Base-by-base conservation (phyloP, 2,888 invertebrate genomes). In the Noctua janthe region DNA sequence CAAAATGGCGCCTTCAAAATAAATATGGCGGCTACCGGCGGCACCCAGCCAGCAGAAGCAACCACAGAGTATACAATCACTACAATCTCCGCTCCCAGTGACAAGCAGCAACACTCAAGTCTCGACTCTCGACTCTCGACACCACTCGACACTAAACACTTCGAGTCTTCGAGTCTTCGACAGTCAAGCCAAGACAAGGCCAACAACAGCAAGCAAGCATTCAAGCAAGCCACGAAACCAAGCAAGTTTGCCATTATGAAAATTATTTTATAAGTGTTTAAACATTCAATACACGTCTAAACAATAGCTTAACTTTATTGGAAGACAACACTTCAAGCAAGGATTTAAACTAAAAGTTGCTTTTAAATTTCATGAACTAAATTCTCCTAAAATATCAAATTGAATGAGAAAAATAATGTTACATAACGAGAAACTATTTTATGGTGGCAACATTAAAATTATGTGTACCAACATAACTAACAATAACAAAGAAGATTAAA, bases 1-100 rank as follows among this genome's bases (percentile, higher is more conserved):
- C 91, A 92, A 92, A 90, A 92, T 93, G 92, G 93, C 92, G 92
- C 84, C 72, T 82, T 71, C 66, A 89, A 85, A 88, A 88, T 82
- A 88, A 88, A 83, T 78, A 85, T 85, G 87, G 89, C 84, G 74
- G 39, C 70, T 35, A 59, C 49, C 73, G 66, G 76, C 75, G 73
- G 69, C 59, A 23, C 71, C 66, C 51, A 59, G 7, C 66, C 51
- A 59, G 7, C 54, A 69, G 20, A 51, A 59, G 4, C 13, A 15
- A 47, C 47, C 69, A 59, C 49, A 59, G 56, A 74, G 43, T 81
- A 80, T 66, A 56, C 20, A 80, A 64, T 39, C 39, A 35, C 35
- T 49, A 47, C 13, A 47, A 47, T 43, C 15, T 17, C 17, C 51
- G 6, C 7, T 17, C 7, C 17, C 6, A 20, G 17, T 17, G 20